These are phyloP conservation scores for Protosalanx chinensis DNA, from an alignment of 2,797 vertebrate species.

Conservation along the genomic window DNA sequence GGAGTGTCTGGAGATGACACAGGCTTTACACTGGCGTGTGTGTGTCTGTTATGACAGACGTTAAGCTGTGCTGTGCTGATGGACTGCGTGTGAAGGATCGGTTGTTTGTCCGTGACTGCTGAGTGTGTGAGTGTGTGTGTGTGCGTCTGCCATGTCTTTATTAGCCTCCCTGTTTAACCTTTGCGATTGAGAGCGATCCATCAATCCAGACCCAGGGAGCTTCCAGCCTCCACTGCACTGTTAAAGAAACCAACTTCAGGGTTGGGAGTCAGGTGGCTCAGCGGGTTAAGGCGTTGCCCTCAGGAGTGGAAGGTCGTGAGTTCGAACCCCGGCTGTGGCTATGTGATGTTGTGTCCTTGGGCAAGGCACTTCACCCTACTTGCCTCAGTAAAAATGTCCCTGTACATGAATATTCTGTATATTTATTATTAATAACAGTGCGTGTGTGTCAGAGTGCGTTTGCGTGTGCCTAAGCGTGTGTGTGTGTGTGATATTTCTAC, in stretches of 20 bases:
- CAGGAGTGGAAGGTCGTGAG: no score
- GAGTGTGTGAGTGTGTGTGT: background rate
- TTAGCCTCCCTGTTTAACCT: background rate
- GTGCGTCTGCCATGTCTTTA: background rate
- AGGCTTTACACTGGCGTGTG: background rate
- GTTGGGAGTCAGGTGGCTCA: background rate
- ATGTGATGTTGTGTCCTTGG: no score
- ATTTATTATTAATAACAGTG: background rate
- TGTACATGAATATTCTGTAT: no score
- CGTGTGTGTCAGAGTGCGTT: constrained; percentile 1
- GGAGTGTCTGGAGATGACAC: constrained; percentile 18
- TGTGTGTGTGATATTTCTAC: constrained; percentile 1
- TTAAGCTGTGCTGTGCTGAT: background rate
- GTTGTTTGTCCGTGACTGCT: background rate
- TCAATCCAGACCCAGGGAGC: background rate
- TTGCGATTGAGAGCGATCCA: background rate
- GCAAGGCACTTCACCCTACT: no score
- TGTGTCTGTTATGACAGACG: constrained; percentile 33
- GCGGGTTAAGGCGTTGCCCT: no score
- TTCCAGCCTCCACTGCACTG: background rate
- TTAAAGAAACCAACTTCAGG: background rate
- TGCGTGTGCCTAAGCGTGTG: background rate
- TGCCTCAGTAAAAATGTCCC: no score
- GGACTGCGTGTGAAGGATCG: background rate
- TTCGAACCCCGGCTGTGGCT: no score